Evolutionary conservation across 2,113 vertebrate genomes (phyloP).

Genomic region (Percopsis transmontana): DNA sequence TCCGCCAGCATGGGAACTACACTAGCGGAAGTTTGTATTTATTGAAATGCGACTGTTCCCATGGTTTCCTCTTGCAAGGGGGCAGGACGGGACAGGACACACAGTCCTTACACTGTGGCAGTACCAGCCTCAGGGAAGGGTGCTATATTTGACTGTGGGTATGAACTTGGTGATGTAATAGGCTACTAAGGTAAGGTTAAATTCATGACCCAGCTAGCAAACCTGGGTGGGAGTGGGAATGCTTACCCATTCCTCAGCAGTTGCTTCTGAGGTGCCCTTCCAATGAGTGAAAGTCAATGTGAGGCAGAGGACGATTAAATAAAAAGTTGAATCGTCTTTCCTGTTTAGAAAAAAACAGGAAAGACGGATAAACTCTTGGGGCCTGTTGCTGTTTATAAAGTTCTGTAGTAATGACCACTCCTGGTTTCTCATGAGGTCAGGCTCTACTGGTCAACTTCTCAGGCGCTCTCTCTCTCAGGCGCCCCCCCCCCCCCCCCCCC

Average conservation of each 20-base stretch:
- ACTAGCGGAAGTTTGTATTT: background rate
- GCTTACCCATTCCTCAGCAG: too few relatives aligned
- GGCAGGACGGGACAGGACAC: background rate
- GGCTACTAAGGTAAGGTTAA: too few relatives aligned
- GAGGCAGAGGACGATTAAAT: too few relatives aligned
- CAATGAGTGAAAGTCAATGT: too few relatives aligned
- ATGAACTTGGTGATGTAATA: too few relatives aligned
- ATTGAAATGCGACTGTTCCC: background rate
- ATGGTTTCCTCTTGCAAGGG: background rate
- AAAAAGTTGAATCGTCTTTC: background rate
- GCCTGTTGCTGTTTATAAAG: background rate
- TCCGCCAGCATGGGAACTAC: background rate
- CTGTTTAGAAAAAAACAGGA: background rate
- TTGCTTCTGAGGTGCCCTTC: too few relatives aligned
- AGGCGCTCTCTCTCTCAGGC: background rate
- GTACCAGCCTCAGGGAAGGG: background rate
- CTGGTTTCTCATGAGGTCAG: slow-evolving; percentile 1
- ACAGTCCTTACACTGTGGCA: background rate
- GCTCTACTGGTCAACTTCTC: background rate
- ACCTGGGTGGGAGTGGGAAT: too few relatives aligned
- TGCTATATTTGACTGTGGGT: too few relatives aligned
- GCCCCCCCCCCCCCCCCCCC: too few relatives aligned
- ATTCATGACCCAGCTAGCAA: too few relatives aligned
- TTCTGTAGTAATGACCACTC: too few relatives aligned
- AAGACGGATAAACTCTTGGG: background rate